Evolutionary conservation across 2,113 vertebrate genomes (phyloP).

Genomic region (Pongo pygmaeus): DNA sequence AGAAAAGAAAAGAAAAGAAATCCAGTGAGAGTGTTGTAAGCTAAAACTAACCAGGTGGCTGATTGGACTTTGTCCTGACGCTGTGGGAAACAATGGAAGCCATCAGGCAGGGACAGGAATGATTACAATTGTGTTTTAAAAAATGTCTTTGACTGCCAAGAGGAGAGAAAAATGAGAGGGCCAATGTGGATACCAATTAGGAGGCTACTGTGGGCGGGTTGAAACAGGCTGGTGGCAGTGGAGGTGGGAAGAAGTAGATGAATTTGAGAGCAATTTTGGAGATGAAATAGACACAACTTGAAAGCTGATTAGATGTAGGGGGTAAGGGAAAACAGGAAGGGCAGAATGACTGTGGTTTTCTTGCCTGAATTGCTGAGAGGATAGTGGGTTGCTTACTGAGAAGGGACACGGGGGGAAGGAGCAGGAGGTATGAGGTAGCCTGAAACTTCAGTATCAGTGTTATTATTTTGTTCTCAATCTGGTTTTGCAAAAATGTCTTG

Average conservation of each 20-base stretch:
- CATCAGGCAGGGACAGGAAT: background rate
- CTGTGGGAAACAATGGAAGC: background rate
- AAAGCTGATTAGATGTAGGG: background rate
- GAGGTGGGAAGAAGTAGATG: background rate
- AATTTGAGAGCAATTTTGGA: background rate
- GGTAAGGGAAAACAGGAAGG: background rate
- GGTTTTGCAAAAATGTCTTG: background rate
- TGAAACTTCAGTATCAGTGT: background rate
- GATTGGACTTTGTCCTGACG: background rate
- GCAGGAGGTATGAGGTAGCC: background rate
- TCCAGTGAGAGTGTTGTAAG: background rate
- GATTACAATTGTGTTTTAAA: background rate
- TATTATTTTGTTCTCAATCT: background rate
- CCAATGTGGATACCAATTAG: background rate
- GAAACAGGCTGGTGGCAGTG: background rate
- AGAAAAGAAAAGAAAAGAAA: too few relatives aligned
- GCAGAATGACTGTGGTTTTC: background rate
- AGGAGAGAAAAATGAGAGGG: background rate
- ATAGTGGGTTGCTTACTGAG: background rate
- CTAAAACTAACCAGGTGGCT: background rate
- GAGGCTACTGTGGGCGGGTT: background rate
- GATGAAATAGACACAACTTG: background rate
- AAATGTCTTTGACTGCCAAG: background rate
- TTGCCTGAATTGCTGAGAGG: background rate
- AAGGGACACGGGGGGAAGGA: background rate